Evolutionary conservation across 1,140 invertebrate genomes (phyloP), one percentile per base, ranked within the genome.

Genomic region (Apis laboriosa): DNA sequence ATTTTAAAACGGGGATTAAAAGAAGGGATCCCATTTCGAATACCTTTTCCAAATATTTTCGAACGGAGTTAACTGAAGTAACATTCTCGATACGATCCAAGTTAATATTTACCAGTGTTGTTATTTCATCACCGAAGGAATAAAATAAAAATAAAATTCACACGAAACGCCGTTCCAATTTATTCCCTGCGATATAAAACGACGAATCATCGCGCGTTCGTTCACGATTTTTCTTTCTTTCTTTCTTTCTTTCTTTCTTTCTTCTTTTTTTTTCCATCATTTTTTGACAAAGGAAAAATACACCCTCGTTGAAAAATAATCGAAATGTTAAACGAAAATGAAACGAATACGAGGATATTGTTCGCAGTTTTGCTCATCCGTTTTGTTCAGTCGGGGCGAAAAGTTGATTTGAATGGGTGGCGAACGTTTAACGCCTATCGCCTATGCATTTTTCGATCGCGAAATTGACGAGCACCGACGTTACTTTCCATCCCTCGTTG

Each of bases 371-470:
- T 55, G 51, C 19, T 55, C 51, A n/a, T 2, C 15, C 51, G 11
- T 55, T 72, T 72, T 28, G 51, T 19, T 55, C 51, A 49, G 34
- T 2, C n/a, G 34, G 24, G 68, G 19, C 51, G 49, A 55, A 72
- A 72, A 72, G 70, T 51, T 72, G 70, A 72, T 72, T 72, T 12
- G 70, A 55, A 72, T 19, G 24, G 70, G n/a, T 11, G 51, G 70
- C 19, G 28, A 72, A 55, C 51, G 51, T 55, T 55, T 72, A 51
- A 71, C 68, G 24, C 15, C 17, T 13, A 70, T 70, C 68, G 68
- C 21, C 43, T 15, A n/a, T 15, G 21, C 49, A 53, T 71, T 72
- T 71, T 55, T 72, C 34, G 34, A 17, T 28, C 51, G 51, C 15
- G 70, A 12, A 19, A 72, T 55, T 28, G 70, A 55, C 70, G 70